A percentile compares a stretch with the other conserved stretches of the same genome.
phyloP scores from a whole-genome alignment of 2,888 invertebrate genomes.

The Leptopilina myrica region DNA sequence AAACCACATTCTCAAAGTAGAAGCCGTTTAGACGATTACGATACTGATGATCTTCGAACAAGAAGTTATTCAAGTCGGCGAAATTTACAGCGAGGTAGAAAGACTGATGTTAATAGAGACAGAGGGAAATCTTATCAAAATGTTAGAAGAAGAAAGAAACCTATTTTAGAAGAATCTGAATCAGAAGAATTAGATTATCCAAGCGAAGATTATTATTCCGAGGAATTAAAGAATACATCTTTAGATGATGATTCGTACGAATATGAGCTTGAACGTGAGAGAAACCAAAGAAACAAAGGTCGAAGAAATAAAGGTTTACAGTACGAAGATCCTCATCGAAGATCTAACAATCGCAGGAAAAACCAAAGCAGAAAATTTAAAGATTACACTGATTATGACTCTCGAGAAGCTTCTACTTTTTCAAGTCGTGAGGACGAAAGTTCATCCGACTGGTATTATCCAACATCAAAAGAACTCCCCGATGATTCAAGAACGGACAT shows the following conservation, averaged over 20 bases:
- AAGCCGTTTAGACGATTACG: background rate
- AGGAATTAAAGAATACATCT: background rate
- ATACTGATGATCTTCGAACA: constrained; percentile 39
- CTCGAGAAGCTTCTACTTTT: constrained; percentile 12
- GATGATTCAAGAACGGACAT: constrained; percentile 50
- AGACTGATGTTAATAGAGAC: constrained; percentile 20
- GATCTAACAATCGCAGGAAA: background rate
- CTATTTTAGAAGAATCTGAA: constrained; percentile 8
- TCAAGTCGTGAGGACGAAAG: constrained; percentile 17
- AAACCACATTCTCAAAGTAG: constrained; percentile 35
- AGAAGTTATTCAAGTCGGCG: constrained; percentile 20
- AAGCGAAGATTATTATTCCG: constrained; percentile 32
- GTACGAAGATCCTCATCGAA: constrained; percentile 8
- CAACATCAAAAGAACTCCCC: constrained; percentile 58
- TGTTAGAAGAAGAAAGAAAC: constrained; percentile 16
- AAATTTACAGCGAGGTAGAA: constrained; percentile 14
- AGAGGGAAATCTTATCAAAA: constrained; percentile 12
- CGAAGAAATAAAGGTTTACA: constrained; percentile 18
- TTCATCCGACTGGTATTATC: constrained; percentile 45
- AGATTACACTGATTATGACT: constrained; percentile 21
- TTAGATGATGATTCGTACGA: constrained; percentile 22
- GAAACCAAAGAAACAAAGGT: constrained; percentile 18
- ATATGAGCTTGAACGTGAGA: constrained; percentile 9
- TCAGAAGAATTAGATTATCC: constrained; percentile 32
- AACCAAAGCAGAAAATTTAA: constrained; percentile 1